Percentiles rank a stretch among this genome's conserved stretches.
Evolutionary conservation across 2,797 vertebrate species (phyloP).

Genomic region (Gadopsis bispinosus): DNA sequence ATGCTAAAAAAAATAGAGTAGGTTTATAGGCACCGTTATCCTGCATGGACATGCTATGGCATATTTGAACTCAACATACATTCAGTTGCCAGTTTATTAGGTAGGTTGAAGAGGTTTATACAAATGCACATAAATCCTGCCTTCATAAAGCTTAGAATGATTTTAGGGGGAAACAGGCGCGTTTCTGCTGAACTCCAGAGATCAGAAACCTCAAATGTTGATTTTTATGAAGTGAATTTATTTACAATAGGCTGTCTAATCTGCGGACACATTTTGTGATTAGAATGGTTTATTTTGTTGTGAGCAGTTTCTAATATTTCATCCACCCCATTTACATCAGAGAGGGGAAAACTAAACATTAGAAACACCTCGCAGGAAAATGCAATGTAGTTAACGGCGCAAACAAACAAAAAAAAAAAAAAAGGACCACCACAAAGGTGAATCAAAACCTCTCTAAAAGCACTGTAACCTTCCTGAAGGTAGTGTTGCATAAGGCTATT

Average conservation of each 20-base stretch:
- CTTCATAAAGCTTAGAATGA: neutral
- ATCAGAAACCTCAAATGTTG: constrained; percentile 11
- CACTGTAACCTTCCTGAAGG: neutral
- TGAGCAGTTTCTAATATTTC: constrained; percentile 9
- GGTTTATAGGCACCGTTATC: neutral
- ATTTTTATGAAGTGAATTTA: neutral
- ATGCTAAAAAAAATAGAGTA: neutral
- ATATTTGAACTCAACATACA: neutral
- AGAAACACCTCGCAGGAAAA: neutral
- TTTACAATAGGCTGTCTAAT: neutral
- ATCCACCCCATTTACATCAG: neutral
- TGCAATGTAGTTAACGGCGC: neutral
- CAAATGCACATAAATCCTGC: constrained; percentile 8
- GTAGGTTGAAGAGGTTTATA: constrained; percentile 6
- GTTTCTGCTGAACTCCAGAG: constrained; percentile 21
- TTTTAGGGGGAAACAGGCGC: constrained; percentile 24
- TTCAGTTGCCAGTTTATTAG: constrained; percentile 12
- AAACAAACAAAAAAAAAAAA: neutral
- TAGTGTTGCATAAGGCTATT: neutral
- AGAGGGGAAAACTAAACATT: neutral
- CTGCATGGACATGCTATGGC: neutral
- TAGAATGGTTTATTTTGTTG: neutral
- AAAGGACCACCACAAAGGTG: neutral
- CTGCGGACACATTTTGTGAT: neutral
- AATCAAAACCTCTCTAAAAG: constrained; percentile 14